Evolutionary conservation across 2,888 invertebrate genomes (phyloP), one percentile per base, ranked within the genome.

Genomic region (Euproctis similis): DNA sequence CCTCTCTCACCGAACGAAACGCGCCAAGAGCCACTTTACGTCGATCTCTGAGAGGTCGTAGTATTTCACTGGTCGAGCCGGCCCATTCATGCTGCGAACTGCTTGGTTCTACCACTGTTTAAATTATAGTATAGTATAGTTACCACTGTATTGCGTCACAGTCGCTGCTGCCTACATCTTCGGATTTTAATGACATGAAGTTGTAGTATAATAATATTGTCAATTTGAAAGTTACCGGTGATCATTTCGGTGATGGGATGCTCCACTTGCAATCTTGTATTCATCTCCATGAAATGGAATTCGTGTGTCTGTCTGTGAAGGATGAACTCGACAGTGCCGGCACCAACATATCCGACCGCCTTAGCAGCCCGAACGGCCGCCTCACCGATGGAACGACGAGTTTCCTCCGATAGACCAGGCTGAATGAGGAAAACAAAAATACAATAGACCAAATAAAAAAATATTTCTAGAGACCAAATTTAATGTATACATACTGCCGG

Each of bases 261-360:
- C 64, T 98, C 97, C 0, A 97, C 96, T 73, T 96, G 96, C 14
- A 96, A 81, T 20, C 99, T 86, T 0, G 99, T 99, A 74, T 99
- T 99, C 99, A 99, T 99, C 87, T 99, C 99, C 99, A 99, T 99
- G 68, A 99, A 99, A 80, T 95, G 96, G 69, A 99, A 99, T 37
- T 92, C 91, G 43, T 95, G 90, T 23, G 92, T 90, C 30, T 87
- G 82, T 29, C 92, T 87, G 66, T 99, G 98, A 67, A 97, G 87
- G 46, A 98, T 97, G 68, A 99, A 99, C 73, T 98, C 98, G 0
- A 99, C 98, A 0, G 99, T 99, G 12, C 98, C 98, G 2, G 98
- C 98, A 10, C 98, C 98, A 1, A 97, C 95, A 70, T 99, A 99
- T 21, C 94, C 92, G 0, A 98, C 98, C 2, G 98, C 98, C 63